Evolutionary conservation across 2,797 vertebrate genomes (phyloP), one percentile per base, ranked within the genome.

Genomic region (Momotus momota): DNA sequence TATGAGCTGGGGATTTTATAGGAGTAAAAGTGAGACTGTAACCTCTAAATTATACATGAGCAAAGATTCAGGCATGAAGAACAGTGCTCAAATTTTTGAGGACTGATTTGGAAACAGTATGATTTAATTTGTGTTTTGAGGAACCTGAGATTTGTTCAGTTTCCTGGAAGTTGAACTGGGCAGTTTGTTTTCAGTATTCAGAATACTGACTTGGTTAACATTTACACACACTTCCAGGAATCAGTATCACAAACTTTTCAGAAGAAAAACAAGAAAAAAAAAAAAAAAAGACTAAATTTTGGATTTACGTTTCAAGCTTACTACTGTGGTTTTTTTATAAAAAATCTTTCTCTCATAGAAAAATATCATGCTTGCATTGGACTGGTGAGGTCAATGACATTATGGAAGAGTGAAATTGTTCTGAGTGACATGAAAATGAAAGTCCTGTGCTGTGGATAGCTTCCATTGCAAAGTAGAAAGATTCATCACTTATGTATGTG

Each of bases 101-200:
- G 70, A 65, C 31, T 48, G 49, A 26, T 71, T 91, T 75, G 43
- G 80, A 96, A 95, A 69, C 5, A 17, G 26, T 49, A 54, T 43
- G 54, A 86, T 91, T 93, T 93, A 88, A 33, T 66, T 86, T 86
- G 29, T 82, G 51, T 91, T 92, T 89, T 81, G 40, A 82, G 52
- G 45, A 91, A 81, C 71, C 41, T 41, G 79, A 78, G 65, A 46
- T 88, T 75, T 65, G 45, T 51, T 75, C 45, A 65, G 43, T 74
- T 92, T 92, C 81, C 66, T 86, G 60, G 62, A 91, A 93, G 67
- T 29, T 79, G 38, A 57, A 62, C n/a, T 38, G 22, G 6, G 46
- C 21, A 72, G 43, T 92, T 86, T 81, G 70, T 71, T 93, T 86
- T 83, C 66, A 58, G 83, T 88, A 83, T 69, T 92, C 23, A 41